Percentiles rank a stretch among this genome's conserved stretches.
These are phyloP conservation scores for Onychorhynchus coronatus DNA, from an alignment of 2,113 vertebrate genomes.

Conservation along the genomic window DNA sequence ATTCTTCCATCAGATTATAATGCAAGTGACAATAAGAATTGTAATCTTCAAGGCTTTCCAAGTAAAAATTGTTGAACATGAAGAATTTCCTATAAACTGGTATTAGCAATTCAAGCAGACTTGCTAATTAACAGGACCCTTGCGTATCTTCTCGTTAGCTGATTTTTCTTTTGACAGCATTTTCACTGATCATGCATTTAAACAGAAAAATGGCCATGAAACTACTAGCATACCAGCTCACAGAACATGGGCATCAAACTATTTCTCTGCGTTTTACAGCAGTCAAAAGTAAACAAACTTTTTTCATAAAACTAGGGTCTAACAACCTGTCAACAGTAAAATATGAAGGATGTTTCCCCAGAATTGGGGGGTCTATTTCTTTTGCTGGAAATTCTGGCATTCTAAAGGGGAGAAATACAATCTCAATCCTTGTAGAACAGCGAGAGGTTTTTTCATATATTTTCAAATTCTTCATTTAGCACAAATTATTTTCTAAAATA, in stretches of 20 bases:
- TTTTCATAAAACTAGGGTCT: conserved; percentile 41
- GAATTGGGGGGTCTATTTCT: background rate
- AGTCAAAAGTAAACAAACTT: conserved; percentile 9
- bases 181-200: conserved; percentile 6
- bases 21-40: background rate
- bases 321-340: conserved; percentile 32
- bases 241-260: background rate
- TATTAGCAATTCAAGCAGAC: conserved; percentile 26
- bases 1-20: background rate
- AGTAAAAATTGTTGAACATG: background rate
- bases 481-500: background rate
- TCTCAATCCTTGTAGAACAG: background rate
- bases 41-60: background rate
- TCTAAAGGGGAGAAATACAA: background rate
- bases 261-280: background rate
- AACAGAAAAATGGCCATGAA: conserved; percentile 25
- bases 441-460: rapidly evolving
- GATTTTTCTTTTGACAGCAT: conserved; percentile 16
- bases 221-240: background rate
- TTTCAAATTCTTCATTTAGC: background rate
- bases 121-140: conserved; percentile 22
- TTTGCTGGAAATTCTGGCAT: conserved; percentile 34
- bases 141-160: background rate
- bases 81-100: background rate
- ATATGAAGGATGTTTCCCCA: conserved; percentile 7